Percentiles rank a stretch among this genome's conserved stretches.
Conservation (phyloP, 2,113 vertebrate species). For the Alouatta palliata region DNA sequence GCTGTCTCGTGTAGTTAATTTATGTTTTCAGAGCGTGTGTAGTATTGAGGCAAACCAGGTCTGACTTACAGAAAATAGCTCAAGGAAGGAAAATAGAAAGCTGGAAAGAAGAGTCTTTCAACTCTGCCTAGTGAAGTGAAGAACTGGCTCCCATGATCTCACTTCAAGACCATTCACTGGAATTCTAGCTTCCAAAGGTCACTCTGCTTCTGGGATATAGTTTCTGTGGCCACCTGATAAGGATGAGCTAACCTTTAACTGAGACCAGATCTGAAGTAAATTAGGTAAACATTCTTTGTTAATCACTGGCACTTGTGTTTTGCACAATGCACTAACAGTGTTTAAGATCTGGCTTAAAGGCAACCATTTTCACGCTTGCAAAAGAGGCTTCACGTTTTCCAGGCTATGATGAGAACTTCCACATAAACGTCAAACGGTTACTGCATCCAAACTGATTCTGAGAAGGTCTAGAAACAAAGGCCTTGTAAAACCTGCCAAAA, state of each 20-base stretch:
- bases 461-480: background rate
- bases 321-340: background rate
- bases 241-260: background rate
- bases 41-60: background rate
- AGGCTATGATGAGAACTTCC: background rate
- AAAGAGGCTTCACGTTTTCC: background rate
- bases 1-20: background rate
- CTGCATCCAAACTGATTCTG: background rate
- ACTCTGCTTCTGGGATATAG: background rate
- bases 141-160: background rate
- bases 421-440: background rate
- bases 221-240: background rate
- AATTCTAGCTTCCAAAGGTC: background rate
- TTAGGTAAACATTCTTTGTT: background rate
- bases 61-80: background rate
- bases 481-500: background rate
- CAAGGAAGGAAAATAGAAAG: background rate
- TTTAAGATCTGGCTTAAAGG: background rate
- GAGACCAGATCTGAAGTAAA: background rate
- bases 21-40: background rate
- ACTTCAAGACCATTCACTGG: background rate
- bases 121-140: background rate
- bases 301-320: background rate
- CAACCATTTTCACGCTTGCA: background rate
- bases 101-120: background rate